Evolutionary conservation across 2,888 invertebrate genomes (phyloP), one percentile per base, ranked within the genome.

Genomic region (Orthonevra nobilis): DNA sequence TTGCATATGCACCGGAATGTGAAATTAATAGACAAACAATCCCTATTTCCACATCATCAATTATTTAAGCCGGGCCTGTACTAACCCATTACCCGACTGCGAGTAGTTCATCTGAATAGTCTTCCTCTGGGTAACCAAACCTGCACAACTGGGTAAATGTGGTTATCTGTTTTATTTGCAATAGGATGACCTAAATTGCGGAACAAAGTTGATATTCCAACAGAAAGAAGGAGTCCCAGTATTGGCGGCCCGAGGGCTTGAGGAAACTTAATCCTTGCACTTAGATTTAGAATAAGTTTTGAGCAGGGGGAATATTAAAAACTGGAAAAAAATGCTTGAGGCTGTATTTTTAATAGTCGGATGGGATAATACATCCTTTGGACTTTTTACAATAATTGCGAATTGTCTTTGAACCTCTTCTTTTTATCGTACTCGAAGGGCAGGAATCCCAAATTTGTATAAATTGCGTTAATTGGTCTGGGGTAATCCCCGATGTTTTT

Each of bases 121-220:
- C 28, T 48, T 68, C 19, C 66, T 32, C 56, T 61, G 46, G 52
- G 50, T 40, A 46, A 23, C 23, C 23, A 3, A 23, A 23, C 23
- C 23, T 52, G 44, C 42, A 28, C 50, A 58, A 66, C 54, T 73
- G 73, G 73, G 73, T 63, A 68, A 79, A 79, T 79, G 66, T 68
- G 79, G 73, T 79, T 72, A 72, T 66, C 60, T 64, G 40, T 40
- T 56, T 61, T 79, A 68, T 79, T 79, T 73, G 61, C 56, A 50
- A 44, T 42, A 23, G 60, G 61, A 56, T 79, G 79, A 79, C 79
- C 79, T 58, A 79, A 72, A 79, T 73, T 68, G 61, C 40, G 30
- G 44, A 60, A 72, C 60, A 36, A 64, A 56, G 77, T 66, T 64
- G 66, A 66, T 46, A 30, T 66, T 4, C 23, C 3, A 23, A 5